Conservation (phyloP, 2,888 invertebrate species). For the Anarsia innoxiella region DNA sequence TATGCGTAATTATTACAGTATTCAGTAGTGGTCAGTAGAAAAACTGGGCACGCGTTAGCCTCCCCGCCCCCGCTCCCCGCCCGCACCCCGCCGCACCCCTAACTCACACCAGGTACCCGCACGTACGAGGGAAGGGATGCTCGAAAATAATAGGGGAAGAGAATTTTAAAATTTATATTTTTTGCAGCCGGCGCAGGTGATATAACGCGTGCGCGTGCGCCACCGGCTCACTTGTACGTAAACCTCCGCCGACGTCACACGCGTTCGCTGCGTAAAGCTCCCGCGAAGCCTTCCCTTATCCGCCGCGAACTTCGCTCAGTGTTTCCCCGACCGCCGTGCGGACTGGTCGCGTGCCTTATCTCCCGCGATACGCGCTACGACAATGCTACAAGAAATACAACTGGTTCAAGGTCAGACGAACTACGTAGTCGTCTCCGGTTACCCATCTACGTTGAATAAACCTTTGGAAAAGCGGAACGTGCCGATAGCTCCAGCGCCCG, state of each 20-base stretch:
- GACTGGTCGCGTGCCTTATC: slow-evolving; percentile 44
- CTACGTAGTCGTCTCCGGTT: slow-evolving; percentile 77
- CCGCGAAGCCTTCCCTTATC: slow-evolving; percentile 40
- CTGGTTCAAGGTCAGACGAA: slow-evolving; percentile 73
- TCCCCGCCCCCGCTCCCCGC: slow-evolving; percentile 25
- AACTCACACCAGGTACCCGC: slow-evolving; percentile 68
- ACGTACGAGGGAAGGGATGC: slow-evolving; percentile 73
- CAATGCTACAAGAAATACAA: slow-evolving; percentile 73
- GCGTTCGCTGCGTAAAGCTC: slow-evolving; percentile 35
- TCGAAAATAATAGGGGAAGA: slow-evolving; percentile 76
- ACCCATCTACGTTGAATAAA: slow-evolving; percentile 65
- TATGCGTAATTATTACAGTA: slow-evolving; percentile 20
- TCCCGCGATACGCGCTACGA: slow-evolving; percentile 42
- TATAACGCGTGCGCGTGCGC: slow-evolving; percentile 71
- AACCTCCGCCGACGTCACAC: slow-evolving; percentile 58
- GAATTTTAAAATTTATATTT: slow-evolving; percentile 73
- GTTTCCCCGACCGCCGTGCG: slow-evolving; percentile 51
- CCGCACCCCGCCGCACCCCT: slow-evolving; percentile 33
- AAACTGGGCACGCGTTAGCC: slow-evolving; percentile 67
- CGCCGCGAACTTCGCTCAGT: slow-evolving; percentile 39
- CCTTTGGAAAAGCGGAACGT: slow-evolving; percentile 69
- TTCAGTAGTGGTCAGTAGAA: slow-evolving; percentile 54
- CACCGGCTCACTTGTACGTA: slow-evolving; percentile 69
- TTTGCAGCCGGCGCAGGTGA: slow-evolving; percentile 76
- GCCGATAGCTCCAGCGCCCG: slow-evolving; percentile 76